Evolutionary conservation across 2,797 vertebrate species (phyloP), one percentile per base, ranked within the genome.

Genomic region (Antrozous pallidus): DNA sequence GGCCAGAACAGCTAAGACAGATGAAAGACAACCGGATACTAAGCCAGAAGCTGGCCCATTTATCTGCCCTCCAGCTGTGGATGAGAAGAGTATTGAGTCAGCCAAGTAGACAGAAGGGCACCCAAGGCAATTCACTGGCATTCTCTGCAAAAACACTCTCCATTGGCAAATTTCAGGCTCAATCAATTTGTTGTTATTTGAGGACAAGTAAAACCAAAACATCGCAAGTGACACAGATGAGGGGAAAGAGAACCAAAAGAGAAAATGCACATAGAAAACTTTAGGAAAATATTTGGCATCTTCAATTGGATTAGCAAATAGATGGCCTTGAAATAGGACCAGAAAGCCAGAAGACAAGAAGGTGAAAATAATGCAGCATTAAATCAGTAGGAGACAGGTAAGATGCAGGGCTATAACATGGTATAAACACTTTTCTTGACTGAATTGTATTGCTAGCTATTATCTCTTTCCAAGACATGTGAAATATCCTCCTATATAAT

Each of bases 131-230:
- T 74, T 69, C 47, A 17, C 10, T 78, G 84, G 22, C 63, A 78
- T 8, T 28, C 47, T 69, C 13, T 56, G 31, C n/a, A 63, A 38
- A 81, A 77, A 78, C 31, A 40, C 18, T 79, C 22, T 58, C 63
- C 42, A 26, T 0, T 73, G 54, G 79, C 20, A 73, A 78, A 88
- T 47, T 77, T 89, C 61, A 63, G 36, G 36, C 54, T 69, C 70
- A 61, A 42, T 58, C 77, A n/a, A 47, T 89, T 58, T 88, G 75
- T 71, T 94, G 65, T 54, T 81, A 81, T 67, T 56, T 93, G 20
- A 80, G 45, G 22, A 73, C 77, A 8, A 88, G 22, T 85, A 54
- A 91, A 93, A 91, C 13, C 85, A 82, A 96, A 93, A 89, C 47
- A 83, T 74, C 31, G 13, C 16, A 88, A 91, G 81, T 87, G 42